Evolutionary conservation across 35 echinoderm and acorn worm species (phyloP).

Genomic region (Lytechinus pictus): DNA sequence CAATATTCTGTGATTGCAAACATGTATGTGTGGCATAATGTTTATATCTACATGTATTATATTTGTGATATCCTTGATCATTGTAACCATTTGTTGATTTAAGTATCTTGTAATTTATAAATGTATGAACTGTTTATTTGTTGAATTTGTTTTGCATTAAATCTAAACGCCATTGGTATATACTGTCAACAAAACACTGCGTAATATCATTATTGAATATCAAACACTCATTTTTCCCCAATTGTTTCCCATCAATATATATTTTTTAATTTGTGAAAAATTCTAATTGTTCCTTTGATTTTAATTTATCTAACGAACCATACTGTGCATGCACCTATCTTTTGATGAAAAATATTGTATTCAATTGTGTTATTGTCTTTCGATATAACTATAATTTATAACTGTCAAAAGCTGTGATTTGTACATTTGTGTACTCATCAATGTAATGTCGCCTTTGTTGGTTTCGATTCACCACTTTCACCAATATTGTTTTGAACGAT

Average conservation of each 20-base stretch:
- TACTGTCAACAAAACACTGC: too few species aligned
- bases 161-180: too few species aligned
- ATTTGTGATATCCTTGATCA: not conserved
- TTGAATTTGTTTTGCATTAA: too few species aligned
- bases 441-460: not conserved
- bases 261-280: too few species aligned
- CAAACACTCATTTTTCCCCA: too few species aligned
- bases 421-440: not conserved
- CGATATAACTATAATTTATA: not conserved
- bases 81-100: not conserved
- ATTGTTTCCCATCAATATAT: too few species aligned
- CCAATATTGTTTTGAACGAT: conserved; percentile 24
- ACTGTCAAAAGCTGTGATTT: not conserved
- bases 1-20: not conserved
- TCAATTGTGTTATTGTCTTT: not conserved
- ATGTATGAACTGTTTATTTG: not conserved
- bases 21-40: not conserved
- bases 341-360: not conserved
- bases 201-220: too few species aligned
- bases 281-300: too few species aligned
- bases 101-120: not conserved
- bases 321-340: too few species aligned
- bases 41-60: not conserved
- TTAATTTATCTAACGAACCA: too few species aligned
- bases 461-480: not conserved